Evolutionary conservation across 1,140 invertebrate species (phyloP), one percentile per base, ranked within the genome.

Genomic region (Eumeta japonica): DNA sequence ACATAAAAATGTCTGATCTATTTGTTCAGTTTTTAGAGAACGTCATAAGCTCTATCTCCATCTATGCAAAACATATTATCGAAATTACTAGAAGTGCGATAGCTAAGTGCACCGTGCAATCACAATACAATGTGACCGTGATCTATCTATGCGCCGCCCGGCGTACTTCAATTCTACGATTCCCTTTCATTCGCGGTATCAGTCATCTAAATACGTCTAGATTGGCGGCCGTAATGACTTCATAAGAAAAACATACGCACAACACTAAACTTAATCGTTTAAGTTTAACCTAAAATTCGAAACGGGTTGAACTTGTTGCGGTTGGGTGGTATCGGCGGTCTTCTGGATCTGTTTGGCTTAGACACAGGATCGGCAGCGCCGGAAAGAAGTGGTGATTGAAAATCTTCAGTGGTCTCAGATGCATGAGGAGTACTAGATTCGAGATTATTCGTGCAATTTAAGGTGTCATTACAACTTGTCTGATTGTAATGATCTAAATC

Each of bases 251-350:
- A n/a, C n/a, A n/a, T n/a, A n/a, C n/a, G n/a, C n/a, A n/a, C n/a
- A n/a, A n/a, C n/a, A n/a, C n/a, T n/a, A n/a, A n/a, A n/a, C n/a
- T n/a, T n/a, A n/a, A n/a, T n/a, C n/a, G n/a, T n/a, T n/a, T n/a
- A n/a, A 39, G 15, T 35, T 46, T 71, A 74, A 55, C 70, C 70
- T 63, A 74, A 57, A 39, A 74, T 74, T 30, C 70, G 66, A 45
- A 74, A 68, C 35, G 66, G 70, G 45, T 70, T 74, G 34, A 74
- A 74, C 51, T 68, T 71, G 46, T 60, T 67, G 43, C 54, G 50
- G 41, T 55, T 63, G 17, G 39, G 50, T 35, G 41, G 44, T 37
- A 43, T 37, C 41, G 60, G 59, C 17, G 62, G 63, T 42, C 67
- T 57, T 19, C 70, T 54, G 7, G 59, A 61, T 16, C 70, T 48